Evolutionary conservation across 2,113 vertebrate species (phyloP).

Genomic region (Myotis yumanensis): DNA sequence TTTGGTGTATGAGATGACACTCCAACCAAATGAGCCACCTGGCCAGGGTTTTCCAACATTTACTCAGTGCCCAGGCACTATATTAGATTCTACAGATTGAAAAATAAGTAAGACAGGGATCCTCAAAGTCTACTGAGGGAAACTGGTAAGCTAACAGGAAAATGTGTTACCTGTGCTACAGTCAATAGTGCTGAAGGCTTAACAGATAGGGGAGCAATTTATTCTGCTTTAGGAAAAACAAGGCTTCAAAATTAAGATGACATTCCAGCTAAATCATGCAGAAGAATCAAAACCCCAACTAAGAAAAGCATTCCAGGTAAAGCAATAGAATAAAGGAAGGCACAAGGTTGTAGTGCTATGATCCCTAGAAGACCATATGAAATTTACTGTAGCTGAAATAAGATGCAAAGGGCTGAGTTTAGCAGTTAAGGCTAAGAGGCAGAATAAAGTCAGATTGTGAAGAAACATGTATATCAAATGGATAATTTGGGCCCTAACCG

Average conservation of each 20-base stretch:
- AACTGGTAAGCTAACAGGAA: not conserved
- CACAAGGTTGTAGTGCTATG: not conserved
- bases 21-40: too few species aligned
- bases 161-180: not conserved
- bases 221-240: not conserved
- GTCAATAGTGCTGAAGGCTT: not conserved
- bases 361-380: not conserved
- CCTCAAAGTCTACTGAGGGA: not conserved
- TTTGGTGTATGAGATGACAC: too few species aligned
- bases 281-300: not conserved
- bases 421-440: not conserved
- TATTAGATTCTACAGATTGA: not conserved
- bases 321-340: slow-evolving; percentile 21
- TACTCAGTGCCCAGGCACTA: not conserved
- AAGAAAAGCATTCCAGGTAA: not conserved
- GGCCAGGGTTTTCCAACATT: not conserved
- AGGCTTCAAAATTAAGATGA: not conserved
- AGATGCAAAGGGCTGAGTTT: not conserved
- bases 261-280: not conserved
- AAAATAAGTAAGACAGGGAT: not conserved
- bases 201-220: not conserved
- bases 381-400: not conserved
- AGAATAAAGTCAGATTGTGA: not conserved
- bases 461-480: not conserved
- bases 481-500: not conserved